These are phyloP conservation scores for Heterotis niloticus DNA, from an alignment of 2,113 vertebrate genomes.

Conservation along the genomic window DNA sequence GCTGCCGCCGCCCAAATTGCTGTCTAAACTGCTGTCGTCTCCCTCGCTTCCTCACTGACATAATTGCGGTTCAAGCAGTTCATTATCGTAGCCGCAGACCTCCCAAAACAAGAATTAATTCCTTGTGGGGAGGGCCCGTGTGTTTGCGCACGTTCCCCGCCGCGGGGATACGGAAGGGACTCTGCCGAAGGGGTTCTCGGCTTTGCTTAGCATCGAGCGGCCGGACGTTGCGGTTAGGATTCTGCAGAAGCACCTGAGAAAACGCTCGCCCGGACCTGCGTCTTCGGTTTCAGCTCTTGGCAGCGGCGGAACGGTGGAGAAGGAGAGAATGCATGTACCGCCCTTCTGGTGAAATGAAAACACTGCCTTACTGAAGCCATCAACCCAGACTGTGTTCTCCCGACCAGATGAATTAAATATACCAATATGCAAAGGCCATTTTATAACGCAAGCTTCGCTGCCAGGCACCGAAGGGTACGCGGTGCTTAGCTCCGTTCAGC, in stretches of 20 bases:
- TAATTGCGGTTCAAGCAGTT: constrained; percentile 73
- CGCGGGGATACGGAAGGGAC: not conserved
- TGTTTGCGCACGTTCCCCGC: constrained; percentile 24
- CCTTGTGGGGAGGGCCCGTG: constrained; percentile 20
- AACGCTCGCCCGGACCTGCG: no score
- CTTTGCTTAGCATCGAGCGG: no score
- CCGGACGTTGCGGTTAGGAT: no score
- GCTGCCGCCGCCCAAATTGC: constrained; percentile 77
- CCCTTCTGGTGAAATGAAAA: not conserved
- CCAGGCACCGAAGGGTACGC: not conserved
- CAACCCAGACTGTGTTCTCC: not conserved
- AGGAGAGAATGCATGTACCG: no score
- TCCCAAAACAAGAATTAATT: constrained; percentile 42
- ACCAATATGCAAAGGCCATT: not conserved
- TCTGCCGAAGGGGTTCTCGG: not conserved
- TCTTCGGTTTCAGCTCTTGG: no score
- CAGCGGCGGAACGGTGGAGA: no score
- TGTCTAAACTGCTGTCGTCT: constrained; percentile 78
- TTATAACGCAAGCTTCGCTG: not conserved
- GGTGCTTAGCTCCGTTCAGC: constrained; percentile 7
- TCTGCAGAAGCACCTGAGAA: no score
- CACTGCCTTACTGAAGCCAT: not conserved
- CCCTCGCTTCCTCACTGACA: constrained; percentile 72
- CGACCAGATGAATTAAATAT: not conserved
- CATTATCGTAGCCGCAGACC: constrained; percentile 64